These are phyloP conservation scores for Centropus unirufus DNA, from an alignment of 2,113 vertebrate species.

Conservation along the genomic window DNA sequence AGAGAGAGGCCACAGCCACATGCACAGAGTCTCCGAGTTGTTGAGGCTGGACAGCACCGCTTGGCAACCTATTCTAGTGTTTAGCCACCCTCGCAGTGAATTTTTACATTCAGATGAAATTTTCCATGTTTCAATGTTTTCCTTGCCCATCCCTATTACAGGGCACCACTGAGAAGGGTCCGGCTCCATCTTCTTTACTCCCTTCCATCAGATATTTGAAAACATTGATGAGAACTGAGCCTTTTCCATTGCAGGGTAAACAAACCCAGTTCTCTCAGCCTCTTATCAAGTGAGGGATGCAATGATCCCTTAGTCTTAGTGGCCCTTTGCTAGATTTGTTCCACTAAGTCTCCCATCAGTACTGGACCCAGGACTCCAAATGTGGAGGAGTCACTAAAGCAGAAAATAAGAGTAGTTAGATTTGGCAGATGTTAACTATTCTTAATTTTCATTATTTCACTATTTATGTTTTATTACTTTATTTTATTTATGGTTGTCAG, in stretches of 20 bases:
- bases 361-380: not conserved
- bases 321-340: not conserved
- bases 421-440: not conserved
- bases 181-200: no score
- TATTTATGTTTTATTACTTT: not conserved
- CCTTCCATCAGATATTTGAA: no score
- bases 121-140: not conserved
- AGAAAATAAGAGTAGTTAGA: not conserved
- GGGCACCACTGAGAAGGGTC: not conserved
- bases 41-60: not conserved
- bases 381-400: not conserved
- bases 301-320: not conserved
- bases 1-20: not conserved
- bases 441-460: not conserved
- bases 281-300: not conserved
- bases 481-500: not conserved
- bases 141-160: not conserved
- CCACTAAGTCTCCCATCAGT: not conserved
- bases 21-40: not conserved
- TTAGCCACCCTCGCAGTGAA: not conserved
- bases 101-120: not conserved
- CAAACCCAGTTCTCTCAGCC: not conserved
- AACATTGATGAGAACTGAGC: not conserved
- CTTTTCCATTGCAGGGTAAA: not conserved
- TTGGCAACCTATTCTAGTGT: not conserved